A percentile compares a stretch with the other conserved stretches of the same genome.
Evolutionary conservation across 2,797 vertebrate genomes (phyloP).

Genomic region (Labroides dimidiatus): DNA sequence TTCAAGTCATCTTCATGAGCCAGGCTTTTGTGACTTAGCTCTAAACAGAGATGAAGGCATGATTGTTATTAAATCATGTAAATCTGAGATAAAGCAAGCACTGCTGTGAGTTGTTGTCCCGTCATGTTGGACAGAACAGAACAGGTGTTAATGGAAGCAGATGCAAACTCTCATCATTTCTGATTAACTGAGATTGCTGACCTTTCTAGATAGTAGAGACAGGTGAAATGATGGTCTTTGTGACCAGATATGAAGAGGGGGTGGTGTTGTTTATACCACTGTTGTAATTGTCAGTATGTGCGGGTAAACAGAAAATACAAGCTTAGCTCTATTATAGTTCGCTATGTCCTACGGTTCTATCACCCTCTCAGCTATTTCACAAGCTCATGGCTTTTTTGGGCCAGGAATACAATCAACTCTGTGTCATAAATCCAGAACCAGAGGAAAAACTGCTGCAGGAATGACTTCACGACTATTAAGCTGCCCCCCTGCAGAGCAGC

Average conservation of each 20-base stretch:
- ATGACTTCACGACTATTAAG: constrained; percentile 30
- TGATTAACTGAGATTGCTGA: constrained; percentile 68
- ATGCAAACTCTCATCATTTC: constrained; percentile 50
- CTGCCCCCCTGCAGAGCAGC: constrained; percentile 24
- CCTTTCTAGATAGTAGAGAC: constrained; percentile 61
- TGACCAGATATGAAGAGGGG: constrained; percentile 26
- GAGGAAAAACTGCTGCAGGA: constrained; percentile 32
- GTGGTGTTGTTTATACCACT: constrained; percentile 39
- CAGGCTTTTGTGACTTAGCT: constrained; percentile 13
- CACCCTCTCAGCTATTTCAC: constrained; percentile 40
- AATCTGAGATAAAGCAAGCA: constrained; percentile 34
- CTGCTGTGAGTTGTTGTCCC: constrained; percentile 14
- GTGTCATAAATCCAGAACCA: constrained; percentile 57
- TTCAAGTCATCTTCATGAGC: constrained; percentile 15
- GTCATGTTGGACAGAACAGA: constrained; percentile 41
- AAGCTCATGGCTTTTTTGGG: constrained; percentile 49
- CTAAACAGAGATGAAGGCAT: constrained; percentile 16
- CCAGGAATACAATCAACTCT: constrained; percentile 52
- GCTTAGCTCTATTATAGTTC: constrained; percentile 35
- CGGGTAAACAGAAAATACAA: constrained; percentile 48
- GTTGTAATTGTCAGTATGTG: constrained; percentile 45
- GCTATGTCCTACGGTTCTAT: constrained; percentile 9
- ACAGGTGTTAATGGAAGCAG: constrained; percentile 51
- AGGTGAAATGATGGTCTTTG: constrained; percentile 41
- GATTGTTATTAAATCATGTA: constrained; percentile 41